phyloP scores from a whole-genome alignment of 2,797 vertebrate species.

The Mycteria americana region DNA sequence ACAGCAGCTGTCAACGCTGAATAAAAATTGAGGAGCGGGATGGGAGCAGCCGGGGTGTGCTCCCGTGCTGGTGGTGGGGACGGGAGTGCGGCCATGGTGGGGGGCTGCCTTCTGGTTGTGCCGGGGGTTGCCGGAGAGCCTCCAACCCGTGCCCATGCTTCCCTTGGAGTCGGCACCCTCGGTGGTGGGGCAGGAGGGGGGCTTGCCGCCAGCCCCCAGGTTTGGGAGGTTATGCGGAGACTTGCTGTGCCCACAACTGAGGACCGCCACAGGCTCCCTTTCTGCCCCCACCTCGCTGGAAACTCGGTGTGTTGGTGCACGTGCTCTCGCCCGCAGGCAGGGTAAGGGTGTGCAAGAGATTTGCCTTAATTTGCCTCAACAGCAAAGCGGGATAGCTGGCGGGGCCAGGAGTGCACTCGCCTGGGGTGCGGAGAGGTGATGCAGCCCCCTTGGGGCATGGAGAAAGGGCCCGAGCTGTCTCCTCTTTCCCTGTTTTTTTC shows the following conservation, averaged over 20 bases:
- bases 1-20: not conserved
- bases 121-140: not conserved
- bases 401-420: not conserved
- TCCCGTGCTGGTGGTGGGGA: not conserved
- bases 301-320: not conserved
- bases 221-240: not conserved
- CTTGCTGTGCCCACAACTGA: accelerated
- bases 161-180: not conserved
- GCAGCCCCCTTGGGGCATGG: not conserved
- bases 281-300: not conserved
- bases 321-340: not conserved
- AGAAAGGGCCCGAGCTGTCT: not conserved
- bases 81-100: accelerated
- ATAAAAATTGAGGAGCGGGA: not conserved
- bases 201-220: not conserved
- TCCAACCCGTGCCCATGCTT: not conserved
- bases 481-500: not conserved
- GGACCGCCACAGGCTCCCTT: not conserved
- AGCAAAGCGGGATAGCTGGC: not conserved
- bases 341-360: accelerated
- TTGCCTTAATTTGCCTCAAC: not conserved
- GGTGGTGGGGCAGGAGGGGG: not conserved
- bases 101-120: not conserved
- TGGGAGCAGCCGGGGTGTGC: accelerated
- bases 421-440: not conserved